These are phyloP conservation scores for Clistopyga incitator DNA, from an alignment of 2,888 invertebrate species.

Conservation along the genomic window DNA sequence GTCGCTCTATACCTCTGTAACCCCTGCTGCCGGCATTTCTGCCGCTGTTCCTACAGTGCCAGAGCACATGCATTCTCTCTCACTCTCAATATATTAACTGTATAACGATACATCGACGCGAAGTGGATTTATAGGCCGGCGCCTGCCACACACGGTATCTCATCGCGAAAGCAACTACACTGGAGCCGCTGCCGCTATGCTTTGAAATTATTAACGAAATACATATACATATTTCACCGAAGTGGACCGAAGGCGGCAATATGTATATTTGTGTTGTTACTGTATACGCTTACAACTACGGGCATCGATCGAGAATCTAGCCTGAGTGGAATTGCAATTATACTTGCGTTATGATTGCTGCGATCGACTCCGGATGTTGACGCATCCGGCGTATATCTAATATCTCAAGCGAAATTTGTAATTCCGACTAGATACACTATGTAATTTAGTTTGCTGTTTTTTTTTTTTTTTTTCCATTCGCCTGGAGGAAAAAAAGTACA, in stretches of 20 bases:
- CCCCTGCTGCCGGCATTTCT: slow-evolving; percentile 33
- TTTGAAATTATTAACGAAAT: slow-evolving; percentile 58
- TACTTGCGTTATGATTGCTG: slow-evolving; percentile 26
- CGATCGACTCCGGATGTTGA: slow-evolving; percentile 8
- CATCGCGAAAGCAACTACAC: slow-evolving; percentile 43
- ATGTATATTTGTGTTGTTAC: slow-evolving; percentile 1
- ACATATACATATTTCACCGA: slow-evolving; percentile 37
- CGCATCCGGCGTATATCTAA: slow-evolving; percentile 13
- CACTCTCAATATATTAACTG: slow-evolving; percentile 34
- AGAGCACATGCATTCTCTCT: slow-evolving; percentile 38
- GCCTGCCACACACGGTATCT: slow-evolving; percentile 47
- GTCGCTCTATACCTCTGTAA: slow-evolving; percentile 47
- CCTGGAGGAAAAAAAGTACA: neutral
- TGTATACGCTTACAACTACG: slow-evolving; percentile 50
- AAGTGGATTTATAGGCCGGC: slow-evolving; percentile 54
- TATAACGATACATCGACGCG: slow-evolving; percentile 52
- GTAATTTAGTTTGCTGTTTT: too few species aligned
- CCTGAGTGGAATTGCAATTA: slow-evolving; percentile 51
- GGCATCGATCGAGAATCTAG: slow-evolving; percentile 19
- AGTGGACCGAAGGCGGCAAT: neutral
- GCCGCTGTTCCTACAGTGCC: slow-evolving; percentile 37
- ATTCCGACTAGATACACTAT: neutral
- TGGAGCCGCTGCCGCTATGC: slow-evolving; percentile 24
- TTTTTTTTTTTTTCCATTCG: too few species aligned
- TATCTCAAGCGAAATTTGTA: slow-evolving; percentile 8